Conservation (phyloP, 2,113 vertebrate genomes). For the Zonotrichia leucophrys region DNA sequence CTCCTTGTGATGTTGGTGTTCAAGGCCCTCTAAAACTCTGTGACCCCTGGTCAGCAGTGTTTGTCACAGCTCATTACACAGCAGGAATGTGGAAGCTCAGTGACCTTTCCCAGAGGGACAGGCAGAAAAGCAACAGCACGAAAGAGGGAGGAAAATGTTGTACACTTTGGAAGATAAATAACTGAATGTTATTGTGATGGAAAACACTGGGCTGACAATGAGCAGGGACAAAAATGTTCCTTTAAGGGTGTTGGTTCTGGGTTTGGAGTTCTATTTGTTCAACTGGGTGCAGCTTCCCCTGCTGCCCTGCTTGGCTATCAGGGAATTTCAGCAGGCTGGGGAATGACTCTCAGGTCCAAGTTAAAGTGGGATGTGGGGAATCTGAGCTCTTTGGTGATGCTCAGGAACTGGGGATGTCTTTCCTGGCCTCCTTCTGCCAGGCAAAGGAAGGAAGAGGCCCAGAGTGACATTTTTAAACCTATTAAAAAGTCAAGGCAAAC, state of each 20-base stretch:
- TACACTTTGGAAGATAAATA: slow-evolving; percentile 24
- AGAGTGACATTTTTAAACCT: background rate
- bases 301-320: background rate
- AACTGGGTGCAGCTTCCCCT: background rate
- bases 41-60: background rate
- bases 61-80: slow-evolving; percentile 53
- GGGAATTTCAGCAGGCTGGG: background rate
- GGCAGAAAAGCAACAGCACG: slow-evolving; percentile 20
- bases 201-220: background rate
- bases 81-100: slow-evolving; percentile 45
- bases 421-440: background rate
- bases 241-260: background rate
- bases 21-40: background rate
- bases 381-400: background rate
- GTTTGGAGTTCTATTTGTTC: background rate
- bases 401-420: background rate
- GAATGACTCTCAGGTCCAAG: background rate
- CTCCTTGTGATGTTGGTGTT: background rate
- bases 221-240: background rate
- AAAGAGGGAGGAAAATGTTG: slow-evolving; percentile 19
- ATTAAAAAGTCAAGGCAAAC: background rate
- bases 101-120: slow-evolving; percentile 57
- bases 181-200: slow-evolving; percentile 50
- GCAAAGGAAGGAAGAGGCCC: background rate
- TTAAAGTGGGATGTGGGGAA: background rate